phyloP scores from a whole-genome alignment of 2,888 invertebrate genomes.

The Athrips mouffetella region DNA sequence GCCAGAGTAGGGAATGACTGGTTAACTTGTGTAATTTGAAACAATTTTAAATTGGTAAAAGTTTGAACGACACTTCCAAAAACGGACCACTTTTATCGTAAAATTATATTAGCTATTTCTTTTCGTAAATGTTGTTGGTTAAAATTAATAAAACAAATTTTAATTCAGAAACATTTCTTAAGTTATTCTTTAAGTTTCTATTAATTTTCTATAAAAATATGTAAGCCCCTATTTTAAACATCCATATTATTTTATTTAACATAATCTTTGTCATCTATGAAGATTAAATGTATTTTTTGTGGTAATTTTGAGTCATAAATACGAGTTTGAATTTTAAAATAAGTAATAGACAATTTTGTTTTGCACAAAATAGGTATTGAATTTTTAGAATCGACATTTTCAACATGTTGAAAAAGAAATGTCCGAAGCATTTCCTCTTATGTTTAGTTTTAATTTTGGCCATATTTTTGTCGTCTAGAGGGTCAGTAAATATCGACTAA shows the following conservation, averaged over 20 bases:
- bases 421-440: background rate
- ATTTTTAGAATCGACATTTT: background rate
- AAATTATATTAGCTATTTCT: slow-evolving; percentile 5
- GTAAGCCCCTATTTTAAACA: too few relatives aligned
- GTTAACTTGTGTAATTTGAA: slow-evolving; percentile 16
- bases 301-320: too few relatives aligned
- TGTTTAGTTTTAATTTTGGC: slow-evolving; percentile 1
- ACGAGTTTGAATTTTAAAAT: too few relatives aligned
- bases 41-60: slow-evolving; percentile 16
- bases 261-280: too few relatives aligned
- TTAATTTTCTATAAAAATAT: too few relatives aligned
- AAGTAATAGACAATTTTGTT: too few relatives aligned
- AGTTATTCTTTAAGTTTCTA: too few relatives aligned
- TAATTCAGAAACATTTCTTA: too few relatives aligned
- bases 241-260: too few relatives aligned
- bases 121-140: background rate
- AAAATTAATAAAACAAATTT: background rate
- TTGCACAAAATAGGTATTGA: too few relatives aligned
- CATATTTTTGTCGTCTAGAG: slow-evolving; percentile 5
- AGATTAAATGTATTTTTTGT: too few relatives aligned
- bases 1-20: slow-evolving; percentile 12
- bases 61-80: slow-evolving; percentile 5
- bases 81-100: slow-evolving; percentile 5
- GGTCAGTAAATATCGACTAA: slow-evolving; percentile 5
- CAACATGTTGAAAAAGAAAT: background rate